These are phyloP conservation scores for Hipparchia sbordonii DNA, from an alignment of 2,888 invertebrate genomes.

Conservation along the genomic window DNA sequence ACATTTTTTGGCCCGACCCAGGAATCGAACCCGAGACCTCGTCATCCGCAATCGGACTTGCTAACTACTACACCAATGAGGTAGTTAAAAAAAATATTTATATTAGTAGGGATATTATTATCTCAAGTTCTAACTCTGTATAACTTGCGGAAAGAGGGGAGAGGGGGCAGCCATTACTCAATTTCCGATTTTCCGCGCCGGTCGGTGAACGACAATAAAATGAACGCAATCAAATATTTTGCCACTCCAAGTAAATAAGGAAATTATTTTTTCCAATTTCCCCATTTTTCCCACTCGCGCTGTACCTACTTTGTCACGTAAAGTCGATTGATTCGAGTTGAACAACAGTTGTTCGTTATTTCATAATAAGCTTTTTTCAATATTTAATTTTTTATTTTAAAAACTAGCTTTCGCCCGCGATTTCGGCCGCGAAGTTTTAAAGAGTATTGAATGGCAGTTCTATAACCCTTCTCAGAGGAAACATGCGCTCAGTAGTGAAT, in stretches of 20 bases:
- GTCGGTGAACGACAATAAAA: slow-evolving; percentile 63
- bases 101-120: no score
- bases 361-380: not conserved
- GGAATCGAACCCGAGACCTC: no score
- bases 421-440: no score
- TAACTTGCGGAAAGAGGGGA: not conserved
- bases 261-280: slow-evolving; percentile 30
- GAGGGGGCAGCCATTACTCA: slow-evolving; percentile 59
- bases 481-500: no score
- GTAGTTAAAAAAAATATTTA: no score
- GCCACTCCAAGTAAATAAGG: slow-evolving; percentile 38
- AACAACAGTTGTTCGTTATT: not conserved
- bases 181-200: slow-evolving; percentile 63
- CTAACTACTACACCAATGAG: no score
- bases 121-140: not conserved
- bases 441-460: no score
- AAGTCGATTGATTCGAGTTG: slow-evolving; percentile 14
- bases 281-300: not conserved
- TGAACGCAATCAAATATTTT: slow-evolving; percentile 64
- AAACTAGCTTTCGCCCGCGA: no score
- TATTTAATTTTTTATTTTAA: not conserved
- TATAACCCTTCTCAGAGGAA: no score
- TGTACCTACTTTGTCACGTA: slow-evolving; percentile 17
- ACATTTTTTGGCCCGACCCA: no score
- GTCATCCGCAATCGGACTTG: no score